These are phyloP conservation scores for Caenorhabditis uteleia DNA, from an alignment of 2,888 invertebrate species.

Conservation along the genomic window DNA sequence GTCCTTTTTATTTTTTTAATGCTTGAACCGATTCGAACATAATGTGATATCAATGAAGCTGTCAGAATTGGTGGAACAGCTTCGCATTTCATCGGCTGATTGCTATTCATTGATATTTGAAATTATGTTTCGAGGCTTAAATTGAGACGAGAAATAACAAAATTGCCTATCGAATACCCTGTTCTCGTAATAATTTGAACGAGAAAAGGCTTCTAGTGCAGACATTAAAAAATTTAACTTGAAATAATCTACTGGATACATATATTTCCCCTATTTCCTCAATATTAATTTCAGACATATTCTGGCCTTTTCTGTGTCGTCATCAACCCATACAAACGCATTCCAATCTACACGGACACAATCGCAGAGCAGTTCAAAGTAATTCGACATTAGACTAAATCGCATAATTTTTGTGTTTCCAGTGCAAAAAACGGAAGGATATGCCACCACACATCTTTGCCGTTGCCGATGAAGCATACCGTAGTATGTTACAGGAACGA, in stretches of 20 bases:
- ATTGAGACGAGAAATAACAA: too few relatives aligned
- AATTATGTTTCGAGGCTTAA: too few relatives aligned
- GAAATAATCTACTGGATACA: not conserved
- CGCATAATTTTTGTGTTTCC: not conserved
- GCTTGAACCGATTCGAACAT: too few relatives aligned
- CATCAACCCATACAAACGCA: slow-evolving; percentile 91
- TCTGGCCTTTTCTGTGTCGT: slow-evolving; percentile 99
- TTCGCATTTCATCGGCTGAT: too few relatives aligned
- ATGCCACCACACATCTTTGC: slow-evolving; percentile 99
- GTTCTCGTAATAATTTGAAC: too few relatives aligned
- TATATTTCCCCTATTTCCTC: not conserved
- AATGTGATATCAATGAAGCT: too few relatives aligned
- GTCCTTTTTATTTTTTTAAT: not conserved
- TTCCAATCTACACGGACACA: slow-evolving; percentile 98
- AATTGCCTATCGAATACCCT: not conserved
- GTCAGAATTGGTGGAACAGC: too few relatives aligned
- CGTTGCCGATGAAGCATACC: slow-evolving; percentile 97
- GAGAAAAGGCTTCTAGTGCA: too few relatives aligned
- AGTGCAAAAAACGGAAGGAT: slow-evolving; percentile 80
- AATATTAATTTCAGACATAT: slow-evolving; percentile 88
- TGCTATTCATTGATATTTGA: too few relatives aligned
- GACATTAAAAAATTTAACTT: not conserved
- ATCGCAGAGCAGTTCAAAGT: slow-evolving; percentile 96
- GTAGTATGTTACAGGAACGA: slow-evolving; percentile 99
- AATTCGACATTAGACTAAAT: not conserved